Conservation (phyloP, 92 coral and sea anemone species). For the Palythoa grandis region DNA sequence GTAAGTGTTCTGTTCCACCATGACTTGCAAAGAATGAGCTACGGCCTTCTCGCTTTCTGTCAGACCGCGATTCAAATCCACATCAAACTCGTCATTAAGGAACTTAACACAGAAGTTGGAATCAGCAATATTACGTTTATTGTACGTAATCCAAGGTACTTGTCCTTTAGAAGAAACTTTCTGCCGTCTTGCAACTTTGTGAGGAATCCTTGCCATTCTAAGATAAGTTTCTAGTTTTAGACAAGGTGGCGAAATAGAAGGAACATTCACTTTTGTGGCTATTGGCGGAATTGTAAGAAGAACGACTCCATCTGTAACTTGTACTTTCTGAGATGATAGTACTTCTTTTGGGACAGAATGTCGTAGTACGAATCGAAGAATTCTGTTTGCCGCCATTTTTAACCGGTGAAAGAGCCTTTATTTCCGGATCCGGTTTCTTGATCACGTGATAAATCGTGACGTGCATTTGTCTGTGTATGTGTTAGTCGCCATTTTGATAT, state of each 20-base stretch:
- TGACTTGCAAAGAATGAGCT: conserved; percentile 59
- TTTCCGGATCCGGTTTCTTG: conserved; percentile 28
- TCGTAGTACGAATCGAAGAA: conserved; percentile 17
- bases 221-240: conserved; percentile 75
- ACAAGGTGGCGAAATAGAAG: conserved; percentile 64
- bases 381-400: conserved; percentile 34
- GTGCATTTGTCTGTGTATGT: conserved; percentile 18
- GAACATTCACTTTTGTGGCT: conserved; percentile 52
- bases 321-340: conserved; percentile 20
- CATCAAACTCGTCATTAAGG: conserved; percentile 71
- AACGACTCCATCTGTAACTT: conserved; percentile 61
- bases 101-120: conserved; percentile 76
- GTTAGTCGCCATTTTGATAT: conserved; percentile 38
- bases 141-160: conserved; percentile 76
- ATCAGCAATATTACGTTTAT: conserved; percentile 66
- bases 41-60: conserved; percentile 56
- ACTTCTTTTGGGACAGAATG: background rate
- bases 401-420: background rate
- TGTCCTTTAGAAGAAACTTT: conserved; percentile 68
- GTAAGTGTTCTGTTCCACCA: conserved; percentile 76
- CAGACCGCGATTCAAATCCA: conserved; percentile 62
- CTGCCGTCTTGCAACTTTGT: conserved; percentile 62
- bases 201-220: conserved; percentile 68
- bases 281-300: conserved; percentile 66
- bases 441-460: conserved; percentile 42